Evolutionary conservation across 2,888 invertebrate genomes (phyloP).

Genomic region (Monoplex corrugatus): DNA sequence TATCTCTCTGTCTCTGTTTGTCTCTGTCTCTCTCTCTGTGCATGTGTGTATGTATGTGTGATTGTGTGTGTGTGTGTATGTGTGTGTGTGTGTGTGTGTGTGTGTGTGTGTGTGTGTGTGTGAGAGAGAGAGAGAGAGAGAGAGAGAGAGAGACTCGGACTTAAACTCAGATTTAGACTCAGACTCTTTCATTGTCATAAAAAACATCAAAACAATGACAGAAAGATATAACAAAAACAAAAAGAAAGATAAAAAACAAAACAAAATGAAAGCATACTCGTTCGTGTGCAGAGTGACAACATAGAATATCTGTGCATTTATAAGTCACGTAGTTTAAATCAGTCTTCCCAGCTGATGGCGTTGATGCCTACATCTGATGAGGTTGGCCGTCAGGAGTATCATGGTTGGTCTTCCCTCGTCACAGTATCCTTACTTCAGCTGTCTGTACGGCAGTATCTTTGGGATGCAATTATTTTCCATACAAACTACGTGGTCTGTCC

Average conservation of each 20-base stretch:
- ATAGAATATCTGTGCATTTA: not conserved
- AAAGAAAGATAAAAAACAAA: not conserved
- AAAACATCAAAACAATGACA: not conserved
- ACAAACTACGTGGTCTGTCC: too few species aligned
- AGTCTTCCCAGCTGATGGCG: not conserved
- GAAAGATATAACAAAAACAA: not conserved
- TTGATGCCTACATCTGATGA: too few species aligned
- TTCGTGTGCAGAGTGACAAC: not conserved
- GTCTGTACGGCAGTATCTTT: too few species aligned
- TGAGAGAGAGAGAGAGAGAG: not conserved
- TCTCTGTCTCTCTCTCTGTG: not conserved
- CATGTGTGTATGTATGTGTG: not conserved
- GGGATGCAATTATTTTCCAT: too few species aligned
- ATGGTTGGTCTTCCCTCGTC: too few species aligned
- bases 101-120: constrained; percentile 8
- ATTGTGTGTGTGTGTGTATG: not conserved
- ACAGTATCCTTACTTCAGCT: too few species aligned
- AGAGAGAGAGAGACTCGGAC: not conserved
- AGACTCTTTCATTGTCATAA: not conserved
- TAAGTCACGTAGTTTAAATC: not conserved
- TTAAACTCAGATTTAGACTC: not conserved
- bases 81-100: constrained; percentile 2
- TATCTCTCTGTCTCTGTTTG: not conserved
- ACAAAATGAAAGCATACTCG: not conserved
- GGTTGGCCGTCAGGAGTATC: too few species aligned